Evolutionary conservation across 2,113 vertebrate species (phyloP), one percentile per base, ranked within the genome.

Genomic region (Eupsittula cactorum): DNA sequence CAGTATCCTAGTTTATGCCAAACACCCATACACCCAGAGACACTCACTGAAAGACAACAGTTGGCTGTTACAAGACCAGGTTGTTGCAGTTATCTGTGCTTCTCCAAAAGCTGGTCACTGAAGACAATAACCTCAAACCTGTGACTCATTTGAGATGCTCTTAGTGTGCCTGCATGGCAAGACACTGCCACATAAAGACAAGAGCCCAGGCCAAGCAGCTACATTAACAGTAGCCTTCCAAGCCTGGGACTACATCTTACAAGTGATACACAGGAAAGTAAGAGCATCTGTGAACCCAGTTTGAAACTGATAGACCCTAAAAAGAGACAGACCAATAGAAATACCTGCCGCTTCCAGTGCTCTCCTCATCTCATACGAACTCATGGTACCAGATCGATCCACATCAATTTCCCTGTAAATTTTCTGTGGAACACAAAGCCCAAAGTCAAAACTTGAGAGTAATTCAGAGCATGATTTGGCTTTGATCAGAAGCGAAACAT

Each of bases 321-420:
- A 39, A 21, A 46, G 52, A 67, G 46, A 49, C 25, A 92, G 50
- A 75, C 5, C 16, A 20, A 24, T 17, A 33, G 2, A 52, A 71
- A 27, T 91, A 98, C 98, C 98, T 97, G 98, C 98, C 95, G 74
- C 44, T 93, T 98, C 97, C 74, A 98, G 82, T 0, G 98, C 98
- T 88, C 95, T 97, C 82, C 98, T 96, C 98, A 98, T 98, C 96
- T 98, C 98, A 1, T 98, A 98, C 0, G 98, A 97, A 70, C 98
- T 98, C 98, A 98, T 98, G 67, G 98, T 98, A 16, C 98, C 98
- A 0, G 98, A 98, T 52, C n/a, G 77, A 95, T 98, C 98, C 57
- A 97, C 97, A 24, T 98, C 98, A 10, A 98, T 98, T 80, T 98
- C 98, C 74, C 98, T 97, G 92, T 98, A 98, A 93, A 98, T 98